A percentile compares a stretch with the other conserved stretches of the same genome.
phyloP scores from a whole-genome alignment of 2,113 vertebrate species.

The Cyrtonyx montezumae region DNA sequence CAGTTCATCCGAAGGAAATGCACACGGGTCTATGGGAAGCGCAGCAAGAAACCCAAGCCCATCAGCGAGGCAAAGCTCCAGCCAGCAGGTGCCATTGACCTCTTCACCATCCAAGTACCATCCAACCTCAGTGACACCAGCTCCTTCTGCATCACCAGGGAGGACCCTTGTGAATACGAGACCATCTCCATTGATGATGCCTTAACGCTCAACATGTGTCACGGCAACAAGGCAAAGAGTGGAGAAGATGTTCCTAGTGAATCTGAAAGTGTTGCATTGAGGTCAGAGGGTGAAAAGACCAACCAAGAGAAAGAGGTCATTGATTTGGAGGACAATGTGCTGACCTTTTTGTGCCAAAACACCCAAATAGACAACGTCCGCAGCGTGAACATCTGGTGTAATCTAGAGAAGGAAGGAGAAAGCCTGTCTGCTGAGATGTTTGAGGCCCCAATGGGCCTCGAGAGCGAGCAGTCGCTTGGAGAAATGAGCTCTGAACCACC shows the following conservation, averaged over 20 bases:
- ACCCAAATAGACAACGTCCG: slow-evolving; percentile 59
- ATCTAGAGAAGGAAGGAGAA: slow-evolving; percentile 67
- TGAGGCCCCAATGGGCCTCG: slow-evolving; percentile 64
- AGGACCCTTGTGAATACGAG: slow-evolving; percentile 82
- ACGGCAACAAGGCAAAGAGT: slow-evolving; percentile 72
- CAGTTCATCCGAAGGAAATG: slow-evolving; percentile 87
- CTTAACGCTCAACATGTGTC: slow-evolving; percentile 86
- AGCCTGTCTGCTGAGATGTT: slow-evolving; percentile 52
- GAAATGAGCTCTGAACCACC: slow-evolving; percentile 65
- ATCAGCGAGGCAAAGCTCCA: neutral
- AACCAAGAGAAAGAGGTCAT: slow-evolving; percentile 31
- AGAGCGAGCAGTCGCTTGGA: slow-evolving; percentile 55
- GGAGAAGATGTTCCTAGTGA: slow-evolving; percentile 22
- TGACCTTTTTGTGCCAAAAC: slow-evolving; percentile 71
- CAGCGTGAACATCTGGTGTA: slow-evolving; percentile 74
- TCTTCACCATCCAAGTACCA: slow-evolving; percentile 16
- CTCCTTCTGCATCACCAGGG: slow-evolving; percentile 75
- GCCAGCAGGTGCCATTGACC: neutral
- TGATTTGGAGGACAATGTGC: slow-evolving; percentile 46
- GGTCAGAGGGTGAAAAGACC: neutral
- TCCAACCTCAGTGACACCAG: slow-evolving; percentile 74
- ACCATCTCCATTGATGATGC: slow-evolving; percentile 85
- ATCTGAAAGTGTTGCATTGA: slow-evolving; percentile 12
- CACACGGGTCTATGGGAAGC: slow-evolving; percentile 89
- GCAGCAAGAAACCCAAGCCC: slow-evolving; percentile 80